Percentiles rank a stretch among this genome's conserved stretches.
These are phyloP conservation scores for Phylloscopus whistleri DNA, from an alignment of 2,113 vertebrate genomes.

Conservation along the genomic window DNA sequence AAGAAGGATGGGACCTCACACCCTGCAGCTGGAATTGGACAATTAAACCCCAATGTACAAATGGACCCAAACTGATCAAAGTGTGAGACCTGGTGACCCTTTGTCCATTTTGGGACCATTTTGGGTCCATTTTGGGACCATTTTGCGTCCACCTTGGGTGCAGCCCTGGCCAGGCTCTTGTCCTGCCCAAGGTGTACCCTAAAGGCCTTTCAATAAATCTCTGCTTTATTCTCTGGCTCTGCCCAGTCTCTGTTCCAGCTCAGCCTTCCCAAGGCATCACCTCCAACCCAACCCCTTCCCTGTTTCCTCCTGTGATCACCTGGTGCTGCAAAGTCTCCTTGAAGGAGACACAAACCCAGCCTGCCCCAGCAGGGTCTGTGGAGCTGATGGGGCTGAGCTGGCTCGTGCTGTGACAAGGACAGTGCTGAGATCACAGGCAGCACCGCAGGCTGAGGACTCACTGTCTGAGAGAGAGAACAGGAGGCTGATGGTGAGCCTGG, in stretches of 20 bases:
- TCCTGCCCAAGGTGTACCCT: too few species aligned
- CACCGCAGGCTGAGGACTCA: not conserved
- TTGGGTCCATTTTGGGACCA: too few species aligned
- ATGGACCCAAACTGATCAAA: too few species aligned
- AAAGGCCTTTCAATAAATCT: too few species aligned
- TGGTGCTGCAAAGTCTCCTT: not conserved
- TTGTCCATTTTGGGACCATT: too few species aligned
- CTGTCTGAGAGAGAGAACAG: not conserved
- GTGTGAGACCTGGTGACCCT: too few species aligned
- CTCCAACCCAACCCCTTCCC: not conserved
- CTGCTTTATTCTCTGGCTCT: too few species aligned
- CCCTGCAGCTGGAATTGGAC: too few species aligned
- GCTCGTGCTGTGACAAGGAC: not conserved
- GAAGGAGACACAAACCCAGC: not conserved
- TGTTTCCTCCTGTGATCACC: not conserved
- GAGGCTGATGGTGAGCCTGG: not conserved
- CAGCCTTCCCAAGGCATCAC: not conserved
- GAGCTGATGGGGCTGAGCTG: not conserved
- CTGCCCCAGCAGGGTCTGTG: not conserved
- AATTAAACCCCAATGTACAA: too few species aligned
- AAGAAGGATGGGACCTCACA: too few species aligned
- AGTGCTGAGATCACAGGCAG: not conserved
- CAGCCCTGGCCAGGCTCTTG: too few species aligned
- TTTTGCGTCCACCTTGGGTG: too few species aligned
- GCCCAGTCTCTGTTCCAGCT: not conserved